phyloP scores from a whole-genome alignment of 2,888 invertebrate species.

The Druceiella hillmani region DNA sequence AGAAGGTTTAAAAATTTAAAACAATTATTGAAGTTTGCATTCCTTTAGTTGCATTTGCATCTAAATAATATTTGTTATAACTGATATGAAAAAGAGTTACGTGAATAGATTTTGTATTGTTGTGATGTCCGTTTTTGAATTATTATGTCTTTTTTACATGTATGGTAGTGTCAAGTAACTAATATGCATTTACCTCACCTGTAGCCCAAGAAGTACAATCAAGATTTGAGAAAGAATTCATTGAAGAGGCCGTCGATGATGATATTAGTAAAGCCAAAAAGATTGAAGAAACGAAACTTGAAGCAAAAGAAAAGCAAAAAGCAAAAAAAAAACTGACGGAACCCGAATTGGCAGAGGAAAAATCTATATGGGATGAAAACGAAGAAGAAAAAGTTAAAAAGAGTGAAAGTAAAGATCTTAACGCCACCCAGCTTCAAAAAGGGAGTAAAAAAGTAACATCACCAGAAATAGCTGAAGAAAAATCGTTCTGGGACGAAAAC shows the following conservation, averaged over 20 bases:
- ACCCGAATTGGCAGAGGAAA: constrained; percentile 33
- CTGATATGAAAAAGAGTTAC: too few relatives aligned
- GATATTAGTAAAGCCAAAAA: constrained; percentile 33
- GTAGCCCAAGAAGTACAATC: constrained; percentile 51
- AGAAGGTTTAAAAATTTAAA: too few relatives aligned
- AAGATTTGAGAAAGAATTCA: constrained; percentile 43
- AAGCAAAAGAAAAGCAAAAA: constrained; percentile 28
- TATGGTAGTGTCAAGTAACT: too few relatives aligned
- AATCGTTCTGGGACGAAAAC: constrained; percentile 31
- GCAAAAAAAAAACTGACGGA: constrained; percentile 31
- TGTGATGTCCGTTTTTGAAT: too few relatives aligned
- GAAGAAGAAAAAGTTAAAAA: constrained; percentile 31
- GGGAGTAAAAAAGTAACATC: constrained; percentile 29
- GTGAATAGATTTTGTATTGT: too few relatives aligned
- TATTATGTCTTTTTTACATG: too few relatives aligned
- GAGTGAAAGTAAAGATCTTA: constrained; percentile 29
- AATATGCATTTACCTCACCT: too few relatives aligned
- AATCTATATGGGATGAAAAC: constrained; percentile 34
- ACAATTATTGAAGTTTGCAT: too few relatives aligned
- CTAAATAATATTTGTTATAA: too few relatives aligned
- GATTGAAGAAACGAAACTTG: constrained; percentile 31
- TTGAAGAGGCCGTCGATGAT: constrained; percentile 47
- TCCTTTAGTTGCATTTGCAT: too few relatives aligned
- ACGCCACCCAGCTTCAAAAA: constrained; percentile 25
- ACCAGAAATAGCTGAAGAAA: constrained; percentile 29